Evolutionary conservation across 2,797 vertebrate genomes (phyloP).

Genomic region (Jordanella pulchra): DNA sequence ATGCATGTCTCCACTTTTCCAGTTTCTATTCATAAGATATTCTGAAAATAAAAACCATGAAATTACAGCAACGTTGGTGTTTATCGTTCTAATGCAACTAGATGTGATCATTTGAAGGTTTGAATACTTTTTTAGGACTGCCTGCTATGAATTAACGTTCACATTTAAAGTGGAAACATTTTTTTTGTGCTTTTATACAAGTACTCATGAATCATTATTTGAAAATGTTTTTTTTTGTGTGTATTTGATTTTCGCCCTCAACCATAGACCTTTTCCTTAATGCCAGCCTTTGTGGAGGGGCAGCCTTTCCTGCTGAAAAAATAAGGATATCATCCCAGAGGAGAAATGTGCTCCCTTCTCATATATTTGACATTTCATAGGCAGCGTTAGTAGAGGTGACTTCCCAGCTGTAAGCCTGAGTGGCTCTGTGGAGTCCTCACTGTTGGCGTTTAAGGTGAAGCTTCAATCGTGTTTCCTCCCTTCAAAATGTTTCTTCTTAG

Average conservation of each 20-base stretch:
- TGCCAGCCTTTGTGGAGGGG: constrained; percentile 3
- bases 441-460: constrained; percentile 40
- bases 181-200: neutral
- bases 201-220: too few species aligned
- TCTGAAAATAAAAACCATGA: too few species aligned
- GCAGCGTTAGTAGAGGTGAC: constrained; percentile 43
- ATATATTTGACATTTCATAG: constrained; percentile 58
- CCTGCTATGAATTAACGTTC: neutral
- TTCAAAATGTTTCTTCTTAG: constrained; percentile 40
- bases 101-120: neutral
- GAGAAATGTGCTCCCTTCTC: constrained; percentile 11
- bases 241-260: too few species aligned
- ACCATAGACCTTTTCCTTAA: constrained; percentile 12
- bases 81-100: too few species aligned
- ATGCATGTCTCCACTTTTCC: too few species aligned
- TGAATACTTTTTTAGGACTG: neutral
- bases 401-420: constrained; percentile 21
- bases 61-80: too few species aligned
- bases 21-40: too few species aligned
- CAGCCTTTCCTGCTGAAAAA: constrained; percentile 30
- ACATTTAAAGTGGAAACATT: neutral
- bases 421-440: constrained; percentile 12
- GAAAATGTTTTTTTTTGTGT: neutral
- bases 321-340: constrained; percentile 17
- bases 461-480: constrained; percentile 22